Conservation (phyloP, 2,113 vertebrate genomes). For the Peucedramus taeniatus region DNA sequence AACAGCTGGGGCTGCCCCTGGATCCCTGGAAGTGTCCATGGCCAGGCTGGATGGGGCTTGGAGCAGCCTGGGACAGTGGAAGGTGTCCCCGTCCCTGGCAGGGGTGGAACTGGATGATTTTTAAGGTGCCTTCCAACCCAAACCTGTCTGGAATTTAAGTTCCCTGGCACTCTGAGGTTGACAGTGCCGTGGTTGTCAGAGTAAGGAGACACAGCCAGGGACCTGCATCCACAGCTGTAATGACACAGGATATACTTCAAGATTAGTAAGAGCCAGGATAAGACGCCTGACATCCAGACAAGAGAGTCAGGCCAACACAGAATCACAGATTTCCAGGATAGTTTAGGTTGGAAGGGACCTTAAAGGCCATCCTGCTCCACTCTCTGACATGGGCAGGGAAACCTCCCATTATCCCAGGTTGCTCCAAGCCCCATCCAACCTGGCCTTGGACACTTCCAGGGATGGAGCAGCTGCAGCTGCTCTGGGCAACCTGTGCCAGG, state of each 20-base stretch:
- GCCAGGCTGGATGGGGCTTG: fast-evolving
- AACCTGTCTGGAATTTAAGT: not conserved
- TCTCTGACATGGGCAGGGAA: not conserved
- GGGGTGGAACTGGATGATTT: fast-evolving
- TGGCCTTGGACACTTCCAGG: not conserved
- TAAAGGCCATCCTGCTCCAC: not conserved
- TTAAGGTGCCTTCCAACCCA: not conserved
- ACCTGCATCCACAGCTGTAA: not conserved
- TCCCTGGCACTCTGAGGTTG: not conserved
- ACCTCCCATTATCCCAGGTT: not conserved
- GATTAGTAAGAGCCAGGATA: not conserved
- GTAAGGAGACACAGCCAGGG: not conserved
- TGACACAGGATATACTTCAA: not conserved
- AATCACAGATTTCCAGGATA: not conserved
- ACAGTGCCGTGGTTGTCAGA: not conserved
- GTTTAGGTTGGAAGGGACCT: not conserved
- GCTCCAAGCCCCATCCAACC: not conserved
- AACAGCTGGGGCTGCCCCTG: not conserved
- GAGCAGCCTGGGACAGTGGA: not conserved
- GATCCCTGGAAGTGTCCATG: not conserved
- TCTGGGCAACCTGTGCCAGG: not conserved
- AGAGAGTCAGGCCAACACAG: not conserved
- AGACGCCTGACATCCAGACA: not conserved
- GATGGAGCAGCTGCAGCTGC: not conserved
- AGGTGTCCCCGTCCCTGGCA: not conserved